Conservation (phyloP, 2,797 vertebrate species). For the Crenichthys baileyi region DNA sequence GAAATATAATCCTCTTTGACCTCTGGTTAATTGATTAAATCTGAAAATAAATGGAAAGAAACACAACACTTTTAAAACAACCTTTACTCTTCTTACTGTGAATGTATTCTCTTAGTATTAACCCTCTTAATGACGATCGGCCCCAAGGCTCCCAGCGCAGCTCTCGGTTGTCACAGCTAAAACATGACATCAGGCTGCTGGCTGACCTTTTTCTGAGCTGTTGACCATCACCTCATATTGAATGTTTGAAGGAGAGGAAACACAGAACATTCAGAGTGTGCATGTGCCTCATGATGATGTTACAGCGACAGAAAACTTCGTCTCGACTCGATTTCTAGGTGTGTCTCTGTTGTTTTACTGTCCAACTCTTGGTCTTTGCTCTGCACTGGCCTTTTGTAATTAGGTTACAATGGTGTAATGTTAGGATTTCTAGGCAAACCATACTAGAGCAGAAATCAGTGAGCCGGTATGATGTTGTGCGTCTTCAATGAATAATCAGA, state of each 20-base stretch:
- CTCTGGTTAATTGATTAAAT: slow-evolving; percentile 37
- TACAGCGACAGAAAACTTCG: not conserved
- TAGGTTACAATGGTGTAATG: not conserved
- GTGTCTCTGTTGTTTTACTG: not conserved
- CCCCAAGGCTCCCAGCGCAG: not conserved
- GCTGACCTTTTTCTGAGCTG: slow-evolving; percentile 42
- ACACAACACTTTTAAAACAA: not conserved
- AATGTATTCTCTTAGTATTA: slow-evolving; percentile 20
- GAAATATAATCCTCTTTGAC: slow-evolving; percentile 46
- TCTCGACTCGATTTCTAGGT: not conserved
- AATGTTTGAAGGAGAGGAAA: slow-evolving; percentile 1
- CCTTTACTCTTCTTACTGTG: slow-evolving; percentile 2
- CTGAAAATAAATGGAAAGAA: slow-evolving; percentile 39
- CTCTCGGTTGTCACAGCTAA: slow-evolving; percentile 41
- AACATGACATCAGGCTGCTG: slow-evolving; percentile 59
- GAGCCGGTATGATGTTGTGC: not conserved
- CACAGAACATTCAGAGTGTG: not conserved
- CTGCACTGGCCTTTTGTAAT: not conserved
- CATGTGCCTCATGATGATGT: slow-evolving; percentile 6
- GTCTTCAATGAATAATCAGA: not conserved
- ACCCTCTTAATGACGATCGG: slow-evolving; percentile 34
- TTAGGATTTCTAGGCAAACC: not conserved
- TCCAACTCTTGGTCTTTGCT: not conserved
- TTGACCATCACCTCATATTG: not conserved
- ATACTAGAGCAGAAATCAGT: not conserved